These are phyloP conservation scores for Baryphthengus martii DNA, from an alignment of 2,113 vertebrate species.

Conservation along the genomic window DNA sequence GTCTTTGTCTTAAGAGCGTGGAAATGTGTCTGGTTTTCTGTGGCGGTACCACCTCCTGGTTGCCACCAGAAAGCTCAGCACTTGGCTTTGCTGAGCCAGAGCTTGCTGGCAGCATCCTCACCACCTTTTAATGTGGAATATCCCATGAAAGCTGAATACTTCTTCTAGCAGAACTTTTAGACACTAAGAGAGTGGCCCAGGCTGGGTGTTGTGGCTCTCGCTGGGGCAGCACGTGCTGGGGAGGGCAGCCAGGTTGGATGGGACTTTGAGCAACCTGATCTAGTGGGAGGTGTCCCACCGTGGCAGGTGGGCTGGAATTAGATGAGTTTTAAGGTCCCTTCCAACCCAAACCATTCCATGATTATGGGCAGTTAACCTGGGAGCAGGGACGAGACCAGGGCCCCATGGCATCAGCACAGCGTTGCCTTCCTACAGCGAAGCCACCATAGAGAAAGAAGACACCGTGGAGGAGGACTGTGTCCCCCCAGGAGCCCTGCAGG, in stretches of 20 bases:
- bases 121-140: fast-evolving
- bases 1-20: not conserved
- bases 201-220: fast-evolving
- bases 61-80: not conserved
- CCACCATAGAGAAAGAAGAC: not conserved
- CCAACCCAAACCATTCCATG: not conserved
- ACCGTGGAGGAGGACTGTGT: too few relatives aligned
- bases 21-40: not conserved
- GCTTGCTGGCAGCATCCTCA: not conserved
- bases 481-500: not conserved
- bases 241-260: not conserved
- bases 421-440: not conserved
- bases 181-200: not conserved
- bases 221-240: not conserved
- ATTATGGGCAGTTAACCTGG: too few relatives aligned
- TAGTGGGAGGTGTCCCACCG: not conserved
- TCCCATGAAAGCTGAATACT: not conserved
- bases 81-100: not conserved
- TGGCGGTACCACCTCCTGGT: not conserved
- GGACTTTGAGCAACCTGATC: not conserved
- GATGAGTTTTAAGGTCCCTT: not conserved
- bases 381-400: not conserved
- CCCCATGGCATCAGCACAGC: not conserved
- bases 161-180: not conserved
- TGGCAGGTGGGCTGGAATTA: not conserved